A percentile compares a stretch with the other conserved stretches of the same genome.
These are phyloP conservation scores for Carabus problematicus DNA, from an alignment of 2,888 invertebrate genomes.

Conservation along the genomic window DNA sequence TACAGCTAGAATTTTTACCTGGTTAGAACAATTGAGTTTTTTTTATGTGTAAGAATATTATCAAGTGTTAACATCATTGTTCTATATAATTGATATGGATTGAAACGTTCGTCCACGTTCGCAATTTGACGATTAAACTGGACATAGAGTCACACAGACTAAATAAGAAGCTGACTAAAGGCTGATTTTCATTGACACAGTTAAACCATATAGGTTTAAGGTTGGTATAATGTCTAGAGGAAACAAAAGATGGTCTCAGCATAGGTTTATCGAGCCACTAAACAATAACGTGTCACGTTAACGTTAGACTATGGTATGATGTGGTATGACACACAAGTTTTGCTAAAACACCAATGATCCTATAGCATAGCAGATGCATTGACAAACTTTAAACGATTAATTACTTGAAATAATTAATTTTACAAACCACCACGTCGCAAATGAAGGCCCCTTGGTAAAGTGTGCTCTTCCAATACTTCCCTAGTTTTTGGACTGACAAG, in stretches of 20 bases:
- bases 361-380: slow-evolving; percentile 41
- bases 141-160: slow-evolving; percentile 14
- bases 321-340: slow-evolving; percentile 20
- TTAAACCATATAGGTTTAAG: too few species aligned
- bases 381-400: slow-evolving; percentile 46
- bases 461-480: neutral
- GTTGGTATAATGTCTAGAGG: too few species aligned
- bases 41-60: too few species aligned
- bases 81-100: slow-evolving; percentile 19
- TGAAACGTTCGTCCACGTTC: slow-evolving; percentile 8
- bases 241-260: too few species aligned
- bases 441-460: slow-evolving; percentile 21
- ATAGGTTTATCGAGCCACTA: too few species aligned
- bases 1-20: too few species aligned
- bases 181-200: too few species aligned
- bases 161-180: slow-evolving; percentile 19
- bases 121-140: slow-evolving; percentile 37
- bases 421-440: slow-evolving; percentile 41
- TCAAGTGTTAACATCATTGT: slow-evolving; percentile 11
- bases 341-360: slow-evolving; percentile 17
- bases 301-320: too few species aligned
- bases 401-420: slow-evolving; percentile 47
- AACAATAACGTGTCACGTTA: too few species aligned
- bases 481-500: slow-evolving; percentile 35
- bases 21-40: too few species aligned